Evolutionary conservation across 2,888 invertebrate species (phyloP).

Genomic region (Melanargia galathea): DNA sequence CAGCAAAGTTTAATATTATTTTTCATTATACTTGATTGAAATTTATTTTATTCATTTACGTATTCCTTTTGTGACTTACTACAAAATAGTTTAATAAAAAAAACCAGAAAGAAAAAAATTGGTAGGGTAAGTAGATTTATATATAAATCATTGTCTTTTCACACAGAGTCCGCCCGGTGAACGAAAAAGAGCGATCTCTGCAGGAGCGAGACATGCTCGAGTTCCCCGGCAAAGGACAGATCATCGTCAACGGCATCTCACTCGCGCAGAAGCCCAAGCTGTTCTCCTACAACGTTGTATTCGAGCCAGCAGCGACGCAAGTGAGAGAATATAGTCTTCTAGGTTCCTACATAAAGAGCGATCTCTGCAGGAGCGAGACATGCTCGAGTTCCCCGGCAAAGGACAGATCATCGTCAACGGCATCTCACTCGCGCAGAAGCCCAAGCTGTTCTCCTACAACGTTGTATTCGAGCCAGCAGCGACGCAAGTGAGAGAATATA

Average conservation of each 20-base stretch:
- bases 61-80: too few relatives aligned
- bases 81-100: too few relatives aligned
- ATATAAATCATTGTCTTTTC: neutral
- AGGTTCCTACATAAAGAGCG: too few relatives aligned
- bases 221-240: conserved; percentile 95
- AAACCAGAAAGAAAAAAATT: too few relatives aligned
- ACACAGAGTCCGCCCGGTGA: conserved; percentile 91
- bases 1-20: too few relatives aligned
- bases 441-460: conserved; percentile 96
- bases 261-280: conserved; percentile 88
- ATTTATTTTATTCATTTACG: too few relatives aligned
- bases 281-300: conserved; percentile 97
- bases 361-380: conserved; percentile 85
- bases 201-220: conserved; percentile 87
- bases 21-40: too few relatives aligned
- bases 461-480: conserved; percentile 97
- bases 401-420: conserved; percentile 90
- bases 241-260: conserved; percentile 83
- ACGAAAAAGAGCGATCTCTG: conserved; percentile 86
- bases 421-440: conserved; percentile 83
- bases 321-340: too few relatives aligned
- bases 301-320: conserved; percentile 94
- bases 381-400: conserved; percentile 93
- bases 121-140: too few relatives aligned
- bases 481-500: conserved; percentile 81